Evolutionary conservation across 2,797 vertebrate species (phyloP), one percentile per base, ranked within the genome.

Genomic region (Manis crassicaudata): DNA sequence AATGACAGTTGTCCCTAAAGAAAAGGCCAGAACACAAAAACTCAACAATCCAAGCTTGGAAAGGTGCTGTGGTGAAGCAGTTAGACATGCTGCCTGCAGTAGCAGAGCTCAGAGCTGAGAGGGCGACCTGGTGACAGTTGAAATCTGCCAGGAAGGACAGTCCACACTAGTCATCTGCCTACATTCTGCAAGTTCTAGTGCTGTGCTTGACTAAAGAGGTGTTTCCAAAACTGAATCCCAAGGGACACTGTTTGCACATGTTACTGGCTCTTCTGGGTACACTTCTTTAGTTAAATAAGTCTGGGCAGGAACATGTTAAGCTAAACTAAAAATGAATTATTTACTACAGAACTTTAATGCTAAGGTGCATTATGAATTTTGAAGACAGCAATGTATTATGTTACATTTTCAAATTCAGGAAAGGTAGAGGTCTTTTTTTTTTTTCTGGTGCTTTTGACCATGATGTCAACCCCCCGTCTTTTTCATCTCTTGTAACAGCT

Each of bases 371-470:
- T 23, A 35, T 6, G n/a, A 43, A 68, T 88, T 82, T 70, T 27
- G 58, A 83, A 92, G 87, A 65, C 6, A 50, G 56, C 4, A 13
- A 12, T 0, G 18, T 11, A 32, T 32, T 25, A 52, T 29, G 87
- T 72, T 17, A 10, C 23, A 25, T 60, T 79, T 84, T 96, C 84
- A 63, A 81, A 94, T 73, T 96, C 87, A 79, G 76, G 85, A 77
- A 85, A 35, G 56, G 84, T 46, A 56, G 86, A 88, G 87, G 80
- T 89, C 67, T 65, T 56, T 50, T 68, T 67, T 68, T 67, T 68
- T 67, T 85, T 52, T 20, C 89, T 77, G 10, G 58, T 60, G 13
- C 18, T 84, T 93, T 87, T 40, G 70, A 73, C 60, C 23, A 18
- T 1, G 9, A 70, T 37, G 72, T 37, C 43, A 77, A 32, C 7